phyloP scores from a whole-genome alignment of 2,888 invertebrate species.

The Aromia moschata region DNA sequence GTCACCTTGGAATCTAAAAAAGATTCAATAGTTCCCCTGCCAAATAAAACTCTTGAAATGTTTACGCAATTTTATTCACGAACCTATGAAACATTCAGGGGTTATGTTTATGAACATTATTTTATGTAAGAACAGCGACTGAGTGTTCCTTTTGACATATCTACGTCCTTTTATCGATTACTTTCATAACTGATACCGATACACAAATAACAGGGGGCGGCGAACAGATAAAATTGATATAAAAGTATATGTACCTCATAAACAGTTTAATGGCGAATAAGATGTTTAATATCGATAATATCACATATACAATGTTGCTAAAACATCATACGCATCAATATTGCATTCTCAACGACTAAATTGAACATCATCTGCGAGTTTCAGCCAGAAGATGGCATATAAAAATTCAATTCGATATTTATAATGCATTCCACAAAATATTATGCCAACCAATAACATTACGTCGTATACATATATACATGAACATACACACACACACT shows the following conservation, averaged over 20 bases:
- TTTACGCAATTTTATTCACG: too few relatives aligned
- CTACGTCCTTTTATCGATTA: too few relatives aligned
- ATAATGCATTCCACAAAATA: constrained; percentile 28
- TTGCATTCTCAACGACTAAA: constrained; percentile 28
- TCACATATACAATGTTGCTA: constrained; percentile 43
- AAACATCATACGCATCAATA: constrained; percentile 35
- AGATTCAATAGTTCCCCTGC: too few relatives aligned
- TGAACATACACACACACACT: too few relatives aligned
- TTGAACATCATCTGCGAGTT: constrained; percentile 27
- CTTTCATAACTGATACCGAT: constrained; percentile 22
- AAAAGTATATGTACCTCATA: constrained; percentile 45
- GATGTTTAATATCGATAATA: constrained; percentile 46
- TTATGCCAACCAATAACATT: constrained; percentile 26
- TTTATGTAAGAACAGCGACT: constrained; percentile 1
- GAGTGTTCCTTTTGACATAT: too few relatives aligned
- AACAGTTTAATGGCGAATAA: constrained; percentile 48
- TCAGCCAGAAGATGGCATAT: constrained; percentile 21
- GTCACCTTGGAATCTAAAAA: too few relatives aligned
- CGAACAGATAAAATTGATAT: constrained; percentile 44
- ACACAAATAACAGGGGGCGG: constrained; percentile 30
- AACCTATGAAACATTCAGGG: too few relatives aligned
- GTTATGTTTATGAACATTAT: too few relatives aligned
- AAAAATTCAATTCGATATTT: constrained; percentile 31
- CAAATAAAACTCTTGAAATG: too few relatives aligned
- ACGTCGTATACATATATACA: constrained; percentile 17